Evolutionary conservation across 2,797 vertebrate species (phyloP).

Genomic region (Paedocypris micromegethes): DNA sequence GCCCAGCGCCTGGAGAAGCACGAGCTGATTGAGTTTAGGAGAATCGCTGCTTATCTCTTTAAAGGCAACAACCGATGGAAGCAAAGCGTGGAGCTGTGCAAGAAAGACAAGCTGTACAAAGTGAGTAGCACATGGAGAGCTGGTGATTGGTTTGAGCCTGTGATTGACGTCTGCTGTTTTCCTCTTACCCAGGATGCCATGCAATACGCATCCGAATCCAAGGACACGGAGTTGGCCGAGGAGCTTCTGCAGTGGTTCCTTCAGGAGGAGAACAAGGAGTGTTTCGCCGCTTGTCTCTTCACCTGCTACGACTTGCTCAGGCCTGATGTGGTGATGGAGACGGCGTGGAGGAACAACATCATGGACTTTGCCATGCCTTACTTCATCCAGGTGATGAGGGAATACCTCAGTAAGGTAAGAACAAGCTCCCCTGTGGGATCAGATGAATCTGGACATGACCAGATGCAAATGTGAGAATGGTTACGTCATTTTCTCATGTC

Average conservation of each 20-base stretch:
- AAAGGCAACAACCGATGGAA: constrained; percentile 99
- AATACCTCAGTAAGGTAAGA: constrained; percentile 93
- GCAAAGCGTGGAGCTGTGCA: constrained; percentile 97
- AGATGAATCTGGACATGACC: no score
- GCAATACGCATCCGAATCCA: constrained; percentile 71
- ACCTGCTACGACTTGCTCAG: constrained; percentile 95
- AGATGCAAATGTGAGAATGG: neutral
- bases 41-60: constrained; percentile 97
- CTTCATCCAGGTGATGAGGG: constrained; percentile 99
- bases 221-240: constrained; percentile 80
- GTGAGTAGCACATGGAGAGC: constrained; percentile 54
- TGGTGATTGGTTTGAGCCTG: neutral
- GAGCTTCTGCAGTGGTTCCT: constrained; percentile 88
- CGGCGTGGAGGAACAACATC: constrained; percentile 97
- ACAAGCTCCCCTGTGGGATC: neutral
- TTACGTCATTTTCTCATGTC: neutral
- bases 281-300: constrained; percentile 96
- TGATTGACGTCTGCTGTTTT: neutral
- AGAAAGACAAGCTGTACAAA: constrained; percentile 98
- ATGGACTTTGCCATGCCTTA: constrained; percentile 99
- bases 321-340: constrained; percentile 95
- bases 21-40: constrained; percentile 95
- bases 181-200: constrained; percentile 64
- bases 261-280: constrained; percentile 85
- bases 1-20: constrained; percentile 96